Percentiles rank a stretch among this genome's conserved stretches.
These are phyloP conservation scores for Ceramica pisi DNA, from an alignment of 2,888 invertebrate species.

Conservation along the genomic window DNA sequence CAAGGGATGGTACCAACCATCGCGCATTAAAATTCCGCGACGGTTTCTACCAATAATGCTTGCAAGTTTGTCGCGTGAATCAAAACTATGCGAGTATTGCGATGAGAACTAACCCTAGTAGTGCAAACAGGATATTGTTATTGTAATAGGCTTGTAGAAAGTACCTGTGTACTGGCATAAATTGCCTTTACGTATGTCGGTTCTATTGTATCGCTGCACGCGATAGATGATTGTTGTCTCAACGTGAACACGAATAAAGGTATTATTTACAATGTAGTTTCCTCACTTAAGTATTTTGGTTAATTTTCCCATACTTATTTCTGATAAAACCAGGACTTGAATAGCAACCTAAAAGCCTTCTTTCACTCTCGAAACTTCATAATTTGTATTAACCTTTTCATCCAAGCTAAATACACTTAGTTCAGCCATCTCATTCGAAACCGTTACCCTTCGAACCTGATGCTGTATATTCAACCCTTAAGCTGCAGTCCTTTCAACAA, in stretches of 20 bases:
- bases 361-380: neutral
- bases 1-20: neutral
- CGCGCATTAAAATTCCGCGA: slow-evolving; percentile 8
- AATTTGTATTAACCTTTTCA: slow-evolving; percentile 2
- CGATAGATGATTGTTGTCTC: slow-evolving; percentile 35
- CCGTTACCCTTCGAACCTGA: slow-evolving; percentile 23
- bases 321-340: neutral
- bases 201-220: slow-evolving; percentile 53
- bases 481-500: slow-evolving; percentile 40
- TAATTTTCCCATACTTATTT: neutral
- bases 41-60: neutral
- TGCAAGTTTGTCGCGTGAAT: slow-evolving; percentile 16
- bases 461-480: slow-evolving; percentile 18
- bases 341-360: neutral
- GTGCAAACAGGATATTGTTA: slow-evolving; percentile 53
- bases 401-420: slow-evolving; percentile 1
- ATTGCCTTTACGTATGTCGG: slow-evolving; percentile 32
- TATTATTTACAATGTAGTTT: slow-evolving; percentile 18
- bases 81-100: neutral
- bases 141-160: slow-evolving; percentile 45
- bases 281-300: neutral
- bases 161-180: slow-evolving; percentile 47
- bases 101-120: slow-evolving; percentile 4
- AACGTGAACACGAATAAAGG: slow-evolving; percentile 10
- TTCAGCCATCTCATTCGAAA: slow-evolving; percentile 18